A percentile compares a stretch with the other conserved stretches of the same genome.
These are phyloP conservation scores for Syngnathus typhle DNA, from an alignment of 2,113 vertebrate genomes.

Conservation along the genomic window DNA sequence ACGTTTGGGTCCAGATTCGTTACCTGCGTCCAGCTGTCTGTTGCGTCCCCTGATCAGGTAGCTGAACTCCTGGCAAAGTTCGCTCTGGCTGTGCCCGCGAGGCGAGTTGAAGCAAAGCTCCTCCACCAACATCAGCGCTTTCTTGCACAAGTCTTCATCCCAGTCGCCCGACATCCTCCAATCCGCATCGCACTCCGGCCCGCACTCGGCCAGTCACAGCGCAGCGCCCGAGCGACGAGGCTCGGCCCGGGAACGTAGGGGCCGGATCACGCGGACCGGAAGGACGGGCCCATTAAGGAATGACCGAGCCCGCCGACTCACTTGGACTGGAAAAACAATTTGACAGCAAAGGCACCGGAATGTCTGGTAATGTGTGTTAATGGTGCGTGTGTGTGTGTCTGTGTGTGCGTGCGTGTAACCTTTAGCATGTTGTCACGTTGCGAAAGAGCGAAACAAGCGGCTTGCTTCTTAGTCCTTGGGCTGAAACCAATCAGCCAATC, in stretches of 20 bases:
- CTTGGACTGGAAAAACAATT: conserved; percentile 32
- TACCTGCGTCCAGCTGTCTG: conserved; percentile 76
- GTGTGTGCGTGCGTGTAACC: conserved; percentile 27
- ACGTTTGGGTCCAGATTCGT: background rate
- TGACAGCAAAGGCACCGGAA: background rate
- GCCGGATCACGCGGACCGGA: conserved; percentile 49
- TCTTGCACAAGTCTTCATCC: conserved; percentile 86
- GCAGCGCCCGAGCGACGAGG: conserved; percentile 40
- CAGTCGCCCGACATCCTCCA: conserved; percentile 89
- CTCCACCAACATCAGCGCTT: conserved; percentile 79
- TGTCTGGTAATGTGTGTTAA: background rate
- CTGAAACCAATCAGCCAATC: conserved; percentile 23
- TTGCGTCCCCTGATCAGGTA: conserved; percentile 75
- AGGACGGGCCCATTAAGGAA: conserved; percentile 37
- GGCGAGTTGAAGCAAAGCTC: conserved; percentile 80
- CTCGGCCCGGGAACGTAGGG: conserved; percentile 19
- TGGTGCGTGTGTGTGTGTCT: background rate
- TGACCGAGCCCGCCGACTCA: conserved; percentile 37
- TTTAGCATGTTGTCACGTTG: conserved; percentile 42
- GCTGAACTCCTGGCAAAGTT: conserved; percentile 82
- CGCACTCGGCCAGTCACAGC: conserved; percentile 64
- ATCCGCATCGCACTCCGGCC: conserved; percentile 76
- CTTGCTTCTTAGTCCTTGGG: background rate
- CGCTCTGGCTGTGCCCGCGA: conserved; percentile 72
- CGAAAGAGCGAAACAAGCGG: conserved; percentile 11